Evolutionary conservation across 1,140 invertebrate genomes (phyloP).

Genomic region (Cephus cinctus): DNA sequence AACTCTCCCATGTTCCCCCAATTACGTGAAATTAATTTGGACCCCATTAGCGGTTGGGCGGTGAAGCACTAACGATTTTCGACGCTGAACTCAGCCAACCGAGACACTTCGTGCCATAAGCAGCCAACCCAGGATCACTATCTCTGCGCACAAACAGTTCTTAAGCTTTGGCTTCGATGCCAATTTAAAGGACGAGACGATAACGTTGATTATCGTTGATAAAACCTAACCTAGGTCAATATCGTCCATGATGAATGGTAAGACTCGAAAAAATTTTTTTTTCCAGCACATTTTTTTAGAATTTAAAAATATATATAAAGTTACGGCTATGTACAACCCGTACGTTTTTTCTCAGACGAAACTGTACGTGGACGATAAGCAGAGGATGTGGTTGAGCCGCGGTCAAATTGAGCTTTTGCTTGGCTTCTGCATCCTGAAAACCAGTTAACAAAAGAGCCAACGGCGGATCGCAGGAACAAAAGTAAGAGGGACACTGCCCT

Average conservation of each 20-base stretch:
- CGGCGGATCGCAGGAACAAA: conserved; percentile 37
- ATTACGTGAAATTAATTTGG: conserved; percentile 55
- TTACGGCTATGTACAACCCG: neutral
- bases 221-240: too few species aligned
- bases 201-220: too few species aligned
- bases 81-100: conserved; percentile 26
- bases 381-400: conserved; percentile 38
- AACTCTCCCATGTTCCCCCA: conserved; percentile 34
- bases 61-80: conserved; percentile 41
- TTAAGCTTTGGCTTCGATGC: too few species aligned
- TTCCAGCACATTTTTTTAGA: conserved; percentile 2
- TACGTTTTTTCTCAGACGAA: neutral
- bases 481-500: conserved; percentile 31
- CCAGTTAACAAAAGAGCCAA: conserved; percentile 35
- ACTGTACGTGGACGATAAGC: neutral
- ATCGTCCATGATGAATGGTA: too few species aligned
- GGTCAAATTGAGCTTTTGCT: conserved; percentile 42
- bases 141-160: too few species aligned
- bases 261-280: neutral
- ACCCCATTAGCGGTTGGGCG: conserved; percentile 42
- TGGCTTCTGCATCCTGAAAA: conserved; percentile 48
- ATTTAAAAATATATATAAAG: conserved; percentile 17
- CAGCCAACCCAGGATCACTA: too few species aligned
- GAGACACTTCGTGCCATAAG: too few species aligned
- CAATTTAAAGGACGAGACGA: too few species aligned